Percentiles rank a stretch among this genome's conserved stretches.
Conservation (phyloP, 2,113 vertebrate genomes). For the Tretioscincus oriximinensis region DNA sequence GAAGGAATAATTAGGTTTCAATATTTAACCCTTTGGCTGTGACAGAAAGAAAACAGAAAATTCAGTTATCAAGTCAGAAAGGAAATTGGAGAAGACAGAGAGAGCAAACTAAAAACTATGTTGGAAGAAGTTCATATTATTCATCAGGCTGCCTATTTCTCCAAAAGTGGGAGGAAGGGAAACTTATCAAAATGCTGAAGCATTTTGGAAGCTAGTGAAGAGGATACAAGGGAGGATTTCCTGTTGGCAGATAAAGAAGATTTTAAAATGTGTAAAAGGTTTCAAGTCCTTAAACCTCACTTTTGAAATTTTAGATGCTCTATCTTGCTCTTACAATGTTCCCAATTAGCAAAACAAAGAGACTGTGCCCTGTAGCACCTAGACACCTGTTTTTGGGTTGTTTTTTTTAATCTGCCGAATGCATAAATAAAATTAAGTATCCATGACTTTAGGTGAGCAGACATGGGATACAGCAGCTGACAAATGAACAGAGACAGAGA, state of each 20-base stretch:
- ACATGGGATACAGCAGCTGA: background rate
- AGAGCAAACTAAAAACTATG: slow-evolving; percentile 31
- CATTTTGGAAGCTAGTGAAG: background rate
- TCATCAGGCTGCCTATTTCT: slow-evolving; percentile 28
- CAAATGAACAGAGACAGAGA: background rate
- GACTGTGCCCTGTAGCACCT: background rate
- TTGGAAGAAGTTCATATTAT: slow-evolving; percentile 28
- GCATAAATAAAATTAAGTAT: background rate
- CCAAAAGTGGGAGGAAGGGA: slow-evolving; percentile 51
- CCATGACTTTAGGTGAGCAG: background rate
- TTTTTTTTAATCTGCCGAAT: background rate
- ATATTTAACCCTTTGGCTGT: background rate
- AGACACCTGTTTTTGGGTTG: background rate
- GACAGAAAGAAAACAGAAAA: rapidly evolving
- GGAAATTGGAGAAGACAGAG: slow-evolving; percentile 56
- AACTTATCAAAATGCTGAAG: slow-evolving; percentile 44
- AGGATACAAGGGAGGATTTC: slow-evolving; percentile 52
- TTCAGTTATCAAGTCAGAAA: background rate
- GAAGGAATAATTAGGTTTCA: background rate
- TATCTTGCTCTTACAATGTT: background rate
- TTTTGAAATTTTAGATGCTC: rapidly evolving
- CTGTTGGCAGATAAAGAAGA: background rate
- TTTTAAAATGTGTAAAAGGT: background rate
- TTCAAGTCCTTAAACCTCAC: background rate
- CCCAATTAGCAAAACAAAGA: background rate